Evolutionary conservation across 2,888 invertebrate species (phyloP), one percentile per base, ranked within the genome.

Genomic region (Diloba caeruleocephala): DNA sequence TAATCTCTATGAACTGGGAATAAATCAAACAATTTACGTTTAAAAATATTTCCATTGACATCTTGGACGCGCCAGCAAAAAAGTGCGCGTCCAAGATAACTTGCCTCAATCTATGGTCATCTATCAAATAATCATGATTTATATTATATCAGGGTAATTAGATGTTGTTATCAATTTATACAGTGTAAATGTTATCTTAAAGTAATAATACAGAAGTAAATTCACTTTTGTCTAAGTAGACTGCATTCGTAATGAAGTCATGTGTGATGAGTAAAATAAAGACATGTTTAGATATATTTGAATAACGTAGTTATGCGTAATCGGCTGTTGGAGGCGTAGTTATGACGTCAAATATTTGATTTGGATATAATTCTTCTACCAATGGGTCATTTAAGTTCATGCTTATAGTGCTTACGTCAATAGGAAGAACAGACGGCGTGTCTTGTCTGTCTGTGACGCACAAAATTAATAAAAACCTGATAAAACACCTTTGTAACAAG

Each of bases 391-490:
- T 10, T 23, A 45, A 9, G 25, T 44, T 31, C 9, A 29, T n/a
- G n/a, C n/a, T n/a, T n/a, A n/a, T n/a, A n/a, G 10, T 19, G 21
- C 9, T 17, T n/a, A 42, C 59, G 61, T 31, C 41, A 45, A 8
- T 17, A 45, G 12, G 19, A 17, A 17, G 36, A 3, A 39, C n/a
- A 51, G 51, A 58, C 14, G 38, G 26, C 45, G 25, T 37, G 32
- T 21, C 5, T 5, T 21, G 21, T 21, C 6, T 21, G 21, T 4
- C 2, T 21, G n/a, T n/a, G n/a, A n/a, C n/a, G n/a, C n/a, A n/a
- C n/a, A n/a, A n/a, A n/a, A n/a, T n/a, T n/a, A n/a, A n/a, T n/a
- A n/a, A n/a, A n/a, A n/a, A n/a, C n/a, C n/a, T n/a, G n/a, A n/a
- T n/a, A n/a, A n/a, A n/a, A n/a, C n/a, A n/a, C n/a, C n/a, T n/a